Conservation (phyloP, 2,113 vertebrate genomes). For the Rhinopomastus cyanomelas region DNA sequence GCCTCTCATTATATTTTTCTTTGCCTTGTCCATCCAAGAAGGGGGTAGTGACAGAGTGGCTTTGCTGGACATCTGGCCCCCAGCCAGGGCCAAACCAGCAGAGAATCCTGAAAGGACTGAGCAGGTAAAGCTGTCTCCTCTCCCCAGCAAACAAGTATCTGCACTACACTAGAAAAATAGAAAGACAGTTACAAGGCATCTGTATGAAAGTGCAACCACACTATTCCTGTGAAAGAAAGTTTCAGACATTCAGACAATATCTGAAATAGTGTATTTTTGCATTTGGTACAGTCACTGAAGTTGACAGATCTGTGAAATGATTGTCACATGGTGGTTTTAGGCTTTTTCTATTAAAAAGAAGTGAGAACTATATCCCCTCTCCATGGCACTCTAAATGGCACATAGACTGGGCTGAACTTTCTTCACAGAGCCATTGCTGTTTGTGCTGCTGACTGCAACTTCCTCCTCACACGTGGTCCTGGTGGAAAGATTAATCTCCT, state of each 20-base stretch:
- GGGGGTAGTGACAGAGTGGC: no score
- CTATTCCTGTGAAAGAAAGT: background rate
- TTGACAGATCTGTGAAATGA: background rate
- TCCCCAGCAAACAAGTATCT: background rate
- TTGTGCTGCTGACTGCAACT: background rate
- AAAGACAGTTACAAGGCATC: background rate
- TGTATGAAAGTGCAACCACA: background rate
- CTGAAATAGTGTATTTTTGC: background rate
- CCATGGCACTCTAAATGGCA: no score
- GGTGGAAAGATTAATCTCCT: no score
- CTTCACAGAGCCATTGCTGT: fast-evolving
- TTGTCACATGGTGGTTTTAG: background rate
- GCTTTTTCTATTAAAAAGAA: background rate
- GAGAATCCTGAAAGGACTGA: background rate
- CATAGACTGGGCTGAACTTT: no score
- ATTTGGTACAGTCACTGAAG: background rate
- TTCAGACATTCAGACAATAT: background rate
- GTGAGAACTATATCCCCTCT: no score
- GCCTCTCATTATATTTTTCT: no score
- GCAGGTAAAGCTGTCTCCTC: background rate
- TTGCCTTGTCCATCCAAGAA: no score
- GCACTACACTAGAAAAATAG: background rate
- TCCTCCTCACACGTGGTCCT: no score
- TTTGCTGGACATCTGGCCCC: no score
- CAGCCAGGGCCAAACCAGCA: no score